Base-by-base conservation (phyloP, 2,888 invertebrate species). In the Pheosia tremula region DNA sequence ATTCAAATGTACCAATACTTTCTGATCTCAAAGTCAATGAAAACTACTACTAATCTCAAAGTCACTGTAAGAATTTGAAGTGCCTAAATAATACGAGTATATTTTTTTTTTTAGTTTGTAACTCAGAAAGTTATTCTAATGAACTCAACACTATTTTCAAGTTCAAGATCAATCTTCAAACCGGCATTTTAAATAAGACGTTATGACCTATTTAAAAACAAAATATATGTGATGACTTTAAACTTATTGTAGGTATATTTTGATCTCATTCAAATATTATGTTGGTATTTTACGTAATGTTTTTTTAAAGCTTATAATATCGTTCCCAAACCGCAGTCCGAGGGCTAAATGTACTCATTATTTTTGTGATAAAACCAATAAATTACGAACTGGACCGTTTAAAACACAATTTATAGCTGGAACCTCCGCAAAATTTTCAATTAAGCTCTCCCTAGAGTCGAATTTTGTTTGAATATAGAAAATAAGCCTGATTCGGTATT, bases 381-480 rank as follows among this genome's bases (percentile, higher is more conserved):
- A 73, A 75, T 68, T 65, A 67, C 59, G 5, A 57, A 62, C 38
- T 54, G 61, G 63, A 70, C 60, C 61, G 52, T 56, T 61, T 73
- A 50, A 64, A 65, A 56, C 45, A 61, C 37, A 64, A 75, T 74
- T 75, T 68, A 73, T 55, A 4, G 57, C 13, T 6, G 56, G 39
- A 45, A 59, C 55, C 68, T 67, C 64, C 57, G 61, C 68, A 64
- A 75, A 63, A 67, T 73, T 49, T 62, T 62, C 62, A 66, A 64
- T 70, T 66, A 60, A 55, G 10, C 54, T 57, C 61, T 63, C 74
- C 68, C 74, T 56, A 11, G 68, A 64, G 74, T 52, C 62, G 49
- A 67, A 74, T 68, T 69, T 63, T 56, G 68, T 61, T 65, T 58
- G 66, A 70, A 68, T 60, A 56, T 59, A 38, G 43, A 13, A 56